Evolutionary conservation across 1,140 invertebrate species (phyloP).

Genomic region (Oncopeltus fasciatus): DNA sequence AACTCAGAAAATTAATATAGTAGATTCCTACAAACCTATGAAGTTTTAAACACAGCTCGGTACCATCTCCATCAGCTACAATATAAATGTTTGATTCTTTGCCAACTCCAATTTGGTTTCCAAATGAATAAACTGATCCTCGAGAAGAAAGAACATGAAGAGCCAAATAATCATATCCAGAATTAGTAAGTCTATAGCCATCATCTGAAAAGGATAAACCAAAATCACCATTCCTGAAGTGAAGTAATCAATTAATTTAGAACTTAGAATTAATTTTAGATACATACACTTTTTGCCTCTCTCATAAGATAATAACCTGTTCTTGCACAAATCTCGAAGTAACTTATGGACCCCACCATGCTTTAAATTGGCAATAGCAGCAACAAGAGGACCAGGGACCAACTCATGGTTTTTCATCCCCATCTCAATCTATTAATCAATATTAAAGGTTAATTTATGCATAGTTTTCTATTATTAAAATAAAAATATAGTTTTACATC

Average conservation of each 20-base stretch:
- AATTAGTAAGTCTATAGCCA: conserved; percentile 90
- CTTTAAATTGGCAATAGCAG: conserved; percentile 85
- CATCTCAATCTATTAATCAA: conserved; percentile 76
- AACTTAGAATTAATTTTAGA: neutral
- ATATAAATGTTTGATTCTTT: conserved; percentile 94
- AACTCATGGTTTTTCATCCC: conserved; percentile 99
- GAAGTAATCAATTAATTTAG: neutral
- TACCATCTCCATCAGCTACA: conserved; percentile 61
- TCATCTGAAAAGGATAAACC: conserved; percentile 52
- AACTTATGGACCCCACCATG: conserved; percentile 88
- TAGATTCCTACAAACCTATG: conserved; percentile 44
- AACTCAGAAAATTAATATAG: too few species aligned
- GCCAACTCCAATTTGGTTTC: conserved; percentile 96
- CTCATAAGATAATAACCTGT: conserved; percentile 80
- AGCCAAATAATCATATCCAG: conserved; percentile 94
- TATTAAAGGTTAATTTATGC: neutral
- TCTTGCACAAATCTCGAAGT: conserved; percentile 77
- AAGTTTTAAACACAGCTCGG: conserved; percentile 73
- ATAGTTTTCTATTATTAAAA: conserved; percentile 4
- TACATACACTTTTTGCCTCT: conserved; percentile 76
- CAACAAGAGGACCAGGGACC: conserved; percentile 73
- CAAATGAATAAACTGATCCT: conserved; percentile 70
- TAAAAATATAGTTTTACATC: too few species aligned
- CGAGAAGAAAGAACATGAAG: conserved; percentile 72
- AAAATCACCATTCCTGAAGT: neutral